phyloP scores from a whole-genome alignment of 2,113 vertebrate species.

The Pelodiscus sinensis region DNA sequence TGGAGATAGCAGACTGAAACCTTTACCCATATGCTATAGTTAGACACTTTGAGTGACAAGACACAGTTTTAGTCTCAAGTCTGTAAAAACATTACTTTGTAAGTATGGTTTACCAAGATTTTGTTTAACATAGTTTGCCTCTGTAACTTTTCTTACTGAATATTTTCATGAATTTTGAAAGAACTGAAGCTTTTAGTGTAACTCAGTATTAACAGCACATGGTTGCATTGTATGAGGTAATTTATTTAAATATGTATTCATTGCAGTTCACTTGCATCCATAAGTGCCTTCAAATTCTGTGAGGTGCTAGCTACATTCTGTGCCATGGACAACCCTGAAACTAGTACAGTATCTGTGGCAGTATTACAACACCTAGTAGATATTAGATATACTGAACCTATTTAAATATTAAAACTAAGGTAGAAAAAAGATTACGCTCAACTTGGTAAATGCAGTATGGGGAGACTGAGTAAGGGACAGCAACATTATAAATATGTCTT shows the following conservation, averaged over 20 bases:
- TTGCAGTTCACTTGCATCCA: conserved; percentile 65
- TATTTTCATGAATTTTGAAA: conserved; percentile 60
- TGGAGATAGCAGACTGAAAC: conserved; percentile 83
- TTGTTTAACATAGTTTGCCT: conserved; percentile 69
- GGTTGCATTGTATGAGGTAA: conserved; percentile 67
- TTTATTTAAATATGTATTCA: conserved; percentile 74
- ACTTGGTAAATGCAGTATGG: conserved; percentile 70
- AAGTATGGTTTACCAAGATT: conserved; percentile 70
- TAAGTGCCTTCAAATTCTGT: conserved; percentile 67
- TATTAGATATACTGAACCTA: conserved; percentile 73
- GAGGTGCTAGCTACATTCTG: conserved; percentile 65
- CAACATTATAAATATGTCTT: conserved; percentile 58
- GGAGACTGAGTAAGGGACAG: conserved; percentile 55
- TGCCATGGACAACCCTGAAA: conserved; percentile 65
- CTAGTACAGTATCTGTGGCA: conserved; percentile 71
- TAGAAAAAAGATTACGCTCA: conserved; percentile 66
- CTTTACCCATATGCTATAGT: conserved; percentile 81
- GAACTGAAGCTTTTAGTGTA: conserved; percentile 59
- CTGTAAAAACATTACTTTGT: conserved; percentile 61
- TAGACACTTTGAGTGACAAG: conserved; percentile 81
- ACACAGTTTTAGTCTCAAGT: conserved; percentile 70
- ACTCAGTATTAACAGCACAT: conserved; percentile 64
- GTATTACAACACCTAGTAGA: conserved; percentile 68
- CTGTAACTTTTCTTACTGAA: conserved; percentile 52
- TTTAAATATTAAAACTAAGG: conserved; percentile 73